Evolutionary conservation across 2,113 vertebrate species (phyloP), one percentile per base, ranked within the genome.

Genomic region (Labeo rohita): DNA sequence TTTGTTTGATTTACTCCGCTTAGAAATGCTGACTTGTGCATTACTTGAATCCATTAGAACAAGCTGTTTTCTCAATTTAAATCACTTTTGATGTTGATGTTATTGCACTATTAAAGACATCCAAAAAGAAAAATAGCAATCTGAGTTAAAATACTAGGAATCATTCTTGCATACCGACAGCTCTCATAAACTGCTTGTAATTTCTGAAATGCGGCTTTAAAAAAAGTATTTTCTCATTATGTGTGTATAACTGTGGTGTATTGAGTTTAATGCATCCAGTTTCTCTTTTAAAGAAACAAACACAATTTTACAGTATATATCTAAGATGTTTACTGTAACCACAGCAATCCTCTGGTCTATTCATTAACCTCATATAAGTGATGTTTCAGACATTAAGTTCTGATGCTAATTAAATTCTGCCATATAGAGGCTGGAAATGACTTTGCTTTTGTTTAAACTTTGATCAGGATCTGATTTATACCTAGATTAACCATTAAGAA

Each of bases 21-120:
- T 52, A 76, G 15, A 76, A 74, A 74, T 50, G 73, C 21, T 75
- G 73, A n/a, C 47, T 23, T 75, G 73, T 75, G 73, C 72, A 23
- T 49, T 75, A 49, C 73, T 75, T 39, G 6, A 49, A 66, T 66
- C 8, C 54, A 28, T 63, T n/a, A 28, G 8, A 63, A 45, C 56
- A 80, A 80, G 56, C 21, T 80, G 18, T 47, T 43, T 12, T 13
- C 8, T 23, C 4, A 13, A 28, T 66, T 49, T 18, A 50, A 34
- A 65, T 12, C 7, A 52, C 52, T 59, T 79, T 79, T 15, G n/a
- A 34, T 50, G n/a, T 52, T 52, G 28, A n/a, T 54, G 47, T 39
- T 70, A 68, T 70, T 70, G 15, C 47, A n/a, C 80, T 12, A 50
- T 66, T 81, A 28, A 50, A 49, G 50, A 66, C 36, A 56, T 18